phyloP scores from a whole-genome alignment of 2,888 invertebrate species.

The Apodemia hepburni region DNA sequence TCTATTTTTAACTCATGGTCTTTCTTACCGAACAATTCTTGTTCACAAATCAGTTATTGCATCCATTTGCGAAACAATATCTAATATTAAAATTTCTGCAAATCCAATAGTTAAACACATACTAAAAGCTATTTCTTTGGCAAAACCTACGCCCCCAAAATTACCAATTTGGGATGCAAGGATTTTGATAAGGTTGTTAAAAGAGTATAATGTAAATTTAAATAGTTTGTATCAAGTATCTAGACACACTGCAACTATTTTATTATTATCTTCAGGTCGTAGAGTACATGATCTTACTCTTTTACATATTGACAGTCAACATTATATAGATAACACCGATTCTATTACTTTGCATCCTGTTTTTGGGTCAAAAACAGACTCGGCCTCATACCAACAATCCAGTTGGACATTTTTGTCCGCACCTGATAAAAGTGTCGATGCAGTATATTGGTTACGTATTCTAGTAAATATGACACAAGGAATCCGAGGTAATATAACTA shows the following conservation, averaged over 20 bases:
- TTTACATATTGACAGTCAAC: constrained; percentile 23
- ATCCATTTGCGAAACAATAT: constrained; percentile 28
- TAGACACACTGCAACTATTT: constrained; percentile 17
- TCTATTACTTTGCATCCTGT: constrained; percentile 27
- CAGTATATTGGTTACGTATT: constrained; percentile 4
- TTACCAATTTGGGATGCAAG: constrained; percentile 21
- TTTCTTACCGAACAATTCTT: constrained; percentile 30
- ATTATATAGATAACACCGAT: constrained; percentile 24
- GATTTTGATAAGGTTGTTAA: constrained; percentile 19
- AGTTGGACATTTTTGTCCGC: constrained; percentile 24
- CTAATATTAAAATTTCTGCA: constrained; percentile 10
- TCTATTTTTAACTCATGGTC: constrained; percentile 21
- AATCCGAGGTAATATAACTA: constrained; percentile 1
- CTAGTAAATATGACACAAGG: constrained; percentile 15
- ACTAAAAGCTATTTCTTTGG: constrained; percentile 26
- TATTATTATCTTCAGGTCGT: constrained; percentile 25
- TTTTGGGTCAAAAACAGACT: constrained; percentile 33
- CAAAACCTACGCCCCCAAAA: constrained; percentile 1
- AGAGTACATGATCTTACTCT: constrained; percentile 32
- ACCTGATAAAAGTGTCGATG: constrained; percentile 8
- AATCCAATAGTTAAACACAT: constrained; percentile 25
- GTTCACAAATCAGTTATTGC: constrained; percentile 33
- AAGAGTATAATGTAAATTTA: constrained; percentile 14
- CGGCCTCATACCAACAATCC: constrained; percentile 24
- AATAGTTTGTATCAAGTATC: constrained; percentile 26